A percentile compares a stretch with the other conserved stretches of the same genome.
phyloP scores from a whole-genome alignment of 2,888 invertebrate species.

The Plebejus argus region DNA sequence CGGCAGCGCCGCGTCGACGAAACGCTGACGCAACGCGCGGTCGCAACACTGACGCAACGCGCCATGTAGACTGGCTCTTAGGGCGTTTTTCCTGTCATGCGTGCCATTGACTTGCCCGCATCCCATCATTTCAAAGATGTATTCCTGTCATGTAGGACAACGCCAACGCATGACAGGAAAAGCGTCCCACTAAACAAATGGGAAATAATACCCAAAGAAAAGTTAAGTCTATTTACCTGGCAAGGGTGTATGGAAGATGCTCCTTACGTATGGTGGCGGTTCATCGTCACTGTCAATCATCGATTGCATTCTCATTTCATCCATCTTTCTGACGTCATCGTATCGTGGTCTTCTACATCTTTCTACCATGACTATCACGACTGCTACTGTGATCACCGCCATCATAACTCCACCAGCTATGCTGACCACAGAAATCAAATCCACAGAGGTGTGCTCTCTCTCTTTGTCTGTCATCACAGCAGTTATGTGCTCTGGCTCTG shows the following conservation, averaged over 20 bases:
- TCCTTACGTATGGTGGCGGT: conserved; percentile 77
- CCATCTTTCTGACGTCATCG: conserved; percentile 67
- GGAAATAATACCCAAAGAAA: neutral
- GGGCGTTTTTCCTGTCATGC: no score
- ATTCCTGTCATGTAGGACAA: no score
- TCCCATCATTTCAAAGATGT: no score
- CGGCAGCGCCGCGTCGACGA: no score
- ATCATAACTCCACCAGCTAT: conserved; percentile 78
- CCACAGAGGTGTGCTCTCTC: conserved; percentile 63
- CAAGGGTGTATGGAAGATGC: conserved; percentile 79
- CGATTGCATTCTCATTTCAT: conserved; percentile 73
- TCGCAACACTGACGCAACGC: no score
- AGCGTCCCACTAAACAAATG: no score
- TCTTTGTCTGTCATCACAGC: conserved; percentile 75
- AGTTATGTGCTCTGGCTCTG: conserved; percentile 79
- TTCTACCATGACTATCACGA: conserved; percentile 73
- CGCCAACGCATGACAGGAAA: no score
- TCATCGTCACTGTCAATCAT: conserved; percentile 69
- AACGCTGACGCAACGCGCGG: no score
- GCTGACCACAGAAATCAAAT: conserved; percentile 74
- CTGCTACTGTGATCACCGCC: conserved; percentile 75
- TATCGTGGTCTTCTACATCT: conserved; percentile 68
- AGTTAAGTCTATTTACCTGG: conserved; percentile 68
- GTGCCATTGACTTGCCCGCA: no score
- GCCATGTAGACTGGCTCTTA: no score